Evolutionary conservation across 2,888 invertebrate species (phyloP).

Genomic region (Oxytorus armatus): DNA sequence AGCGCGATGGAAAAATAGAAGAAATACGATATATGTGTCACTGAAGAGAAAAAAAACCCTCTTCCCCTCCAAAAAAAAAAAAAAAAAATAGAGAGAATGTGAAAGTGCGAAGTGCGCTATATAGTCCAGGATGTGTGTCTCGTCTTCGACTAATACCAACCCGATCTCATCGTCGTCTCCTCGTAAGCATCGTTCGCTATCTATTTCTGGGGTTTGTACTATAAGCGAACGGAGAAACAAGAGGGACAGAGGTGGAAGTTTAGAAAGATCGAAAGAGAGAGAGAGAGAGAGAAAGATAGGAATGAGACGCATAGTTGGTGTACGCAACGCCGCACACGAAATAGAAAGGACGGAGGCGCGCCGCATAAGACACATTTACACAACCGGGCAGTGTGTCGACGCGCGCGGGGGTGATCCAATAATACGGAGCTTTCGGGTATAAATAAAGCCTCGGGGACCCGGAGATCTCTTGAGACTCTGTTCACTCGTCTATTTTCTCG

Average conservation of each 20-base stretch:
- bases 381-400: constrained; percentile 72
- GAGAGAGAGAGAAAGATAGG: constrained; percentile 36
- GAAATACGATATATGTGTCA: constrained; percentile 26
- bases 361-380: constrained; percentile 77
- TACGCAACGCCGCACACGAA: constrained; percentile 69
- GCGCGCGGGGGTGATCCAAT: constrained; percentile 83
- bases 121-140: constrained; percentile 36
- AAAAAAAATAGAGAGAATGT: too few species aligned
- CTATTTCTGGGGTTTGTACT: constrained; percentile 67
- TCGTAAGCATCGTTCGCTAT: constrained; percentile 60
- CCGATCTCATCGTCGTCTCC: constrained; percentile 44
- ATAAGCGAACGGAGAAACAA: constrained; percentile 50
- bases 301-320: constrained; percentile 55
- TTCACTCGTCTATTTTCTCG: constrained; percentile 68
- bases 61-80: too few species aligned
- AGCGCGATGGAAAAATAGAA: constrained; percentile 51
- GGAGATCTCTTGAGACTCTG: constrained; percentile 76
- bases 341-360: constrained; percentile 75
- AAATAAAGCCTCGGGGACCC: constrained; percentile 81
- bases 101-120: constrained; percentile 62
- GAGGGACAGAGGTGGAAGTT: constrained; percentile 35
- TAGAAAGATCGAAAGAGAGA: constrained; percentile 37
- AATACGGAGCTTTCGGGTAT: constrained; percentile 83
- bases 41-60: constrained; percentile 21
- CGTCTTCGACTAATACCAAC: constrained; percentile 48